Conservation (phyloP, 2,113 vertebrate species). For the Rattus rattus region DNA sequence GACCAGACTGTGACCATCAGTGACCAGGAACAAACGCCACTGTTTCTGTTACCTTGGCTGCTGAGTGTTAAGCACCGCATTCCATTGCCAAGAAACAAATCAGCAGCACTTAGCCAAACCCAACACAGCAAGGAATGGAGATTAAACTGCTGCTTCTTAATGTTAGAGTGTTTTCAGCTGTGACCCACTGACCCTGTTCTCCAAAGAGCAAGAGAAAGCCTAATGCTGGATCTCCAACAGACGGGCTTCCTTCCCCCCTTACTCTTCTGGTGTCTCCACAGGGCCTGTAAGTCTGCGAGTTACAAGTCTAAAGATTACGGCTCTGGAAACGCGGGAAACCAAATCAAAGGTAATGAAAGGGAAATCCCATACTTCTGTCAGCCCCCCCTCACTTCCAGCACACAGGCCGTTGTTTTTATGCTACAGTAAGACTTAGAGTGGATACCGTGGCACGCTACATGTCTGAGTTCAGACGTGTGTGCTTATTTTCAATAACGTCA, state of each 20-base stretch:
- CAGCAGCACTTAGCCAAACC: neutral
- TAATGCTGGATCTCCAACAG: neutral
- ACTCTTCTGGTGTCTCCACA: constrained; percentile 47
- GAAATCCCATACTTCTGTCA: neutral
- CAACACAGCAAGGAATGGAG: neutral
- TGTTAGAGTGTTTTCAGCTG: neutral
- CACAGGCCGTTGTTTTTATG: neutral
- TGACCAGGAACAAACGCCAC: neutral
- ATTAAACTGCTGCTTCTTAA: neutral
- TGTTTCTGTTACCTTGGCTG: neutral
- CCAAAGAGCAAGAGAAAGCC: neutral
- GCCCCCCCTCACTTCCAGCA: neutral
- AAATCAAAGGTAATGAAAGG: constrained; percentile 80
- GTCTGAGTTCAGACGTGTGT: neutral
- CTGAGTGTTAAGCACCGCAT: neutral
- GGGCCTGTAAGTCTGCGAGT: constrained; percentile 74
- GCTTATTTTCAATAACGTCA: constrained; percentile 37
- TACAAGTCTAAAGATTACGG: constrained; percentile 78
- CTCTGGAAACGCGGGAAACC: constrained; percentile 69
- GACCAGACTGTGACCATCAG: neutral
- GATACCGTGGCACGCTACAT: neutral
- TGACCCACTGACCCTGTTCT: neutral
- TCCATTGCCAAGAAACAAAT: neutral
- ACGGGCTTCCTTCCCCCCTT: neutral
- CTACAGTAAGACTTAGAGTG: neutral